Percentiles rank a stretch among this genome's conserved stretches.
phyloP scores from a whole-genome alignment of 1,140 invertebrate genomes.

The Papilio aristodemus region DNA sequence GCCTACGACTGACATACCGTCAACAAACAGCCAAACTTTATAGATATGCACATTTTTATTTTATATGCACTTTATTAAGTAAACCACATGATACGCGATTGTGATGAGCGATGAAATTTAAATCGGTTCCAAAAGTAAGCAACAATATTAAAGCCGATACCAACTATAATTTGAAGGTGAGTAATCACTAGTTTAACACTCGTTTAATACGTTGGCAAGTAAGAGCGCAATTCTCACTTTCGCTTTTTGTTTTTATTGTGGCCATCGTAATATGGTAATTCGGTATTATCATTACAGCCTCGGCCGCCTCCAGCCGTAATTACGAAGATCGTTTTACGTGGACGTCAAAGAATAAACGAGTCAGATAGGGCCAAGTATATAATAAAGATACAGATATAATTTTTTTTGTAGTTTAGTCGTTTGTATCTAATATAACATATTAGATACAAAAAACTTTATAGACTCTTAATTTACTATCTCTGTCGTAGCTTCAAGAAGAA shows the following conservation, averaged over 20 bases:
- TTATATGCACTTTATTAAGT: no score
- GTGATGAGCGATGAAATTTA: no score
- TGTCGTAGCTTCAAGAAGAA: no score
- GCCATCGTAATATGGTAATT: constrained; percentile 20
- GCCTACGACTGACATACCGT: no score
- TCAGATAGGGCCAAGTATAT: background rate
- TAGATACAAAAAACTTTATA: no score
- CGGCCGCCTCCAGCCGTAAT: constrained; percentile 7
- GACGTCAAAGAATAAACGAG: constrained; percentile 18
- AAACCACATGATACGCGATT: no score
- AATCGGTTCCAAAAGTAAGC: no score
- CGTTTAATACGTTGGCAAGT: constrained; percentile 10
- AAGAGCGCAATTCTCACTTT: constrained; percentile 24
- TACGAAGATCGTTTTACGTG: constrained; percentile 20
- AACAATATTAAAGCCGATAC: background rate
- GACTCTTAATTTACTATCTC: no score
- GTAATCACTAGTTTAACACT: background rate
- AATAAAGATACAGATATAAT: background rate
- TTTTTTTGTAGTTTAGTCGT: no score
- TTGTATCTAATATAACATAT: no score
- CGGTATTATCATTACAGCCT: constrained; percentile 18
- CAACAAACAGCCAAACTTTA: no score
- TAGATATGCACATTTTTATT: no score
- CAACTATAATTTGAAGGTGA: background rate
- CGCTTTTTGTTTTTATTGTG: constrained; percentile 20